Evolutionary conservation across 2,113 vertebrate genomes (phyloP), one percentile per base, ranked within the genome.

Genomic region (Onychostruthus taczanowskii): DNA sequence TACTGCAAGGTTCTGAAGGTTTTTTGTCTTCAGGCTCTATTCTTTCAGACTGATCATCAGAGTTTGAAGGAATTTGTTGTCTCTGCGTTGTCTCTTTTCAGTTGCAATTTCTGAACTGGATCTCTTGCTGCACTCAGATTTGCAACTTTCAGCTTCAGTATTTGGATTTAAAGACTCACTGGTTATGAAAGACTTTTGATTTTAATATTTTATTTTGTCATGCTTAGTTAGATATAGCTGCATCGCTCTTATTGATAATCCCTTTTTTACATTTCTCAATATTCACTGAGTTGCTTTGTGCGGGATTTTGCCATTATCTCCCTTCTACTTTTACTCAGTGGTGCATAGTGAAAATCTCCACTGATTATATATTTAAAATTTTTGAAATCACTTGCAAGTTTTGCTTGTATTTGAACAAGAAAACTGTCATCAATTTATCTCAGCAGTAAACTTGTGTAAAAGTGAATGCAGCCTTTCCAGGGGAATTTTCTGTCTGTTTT

Each of bases 31-130:
- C 15, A 1, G 88, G 96, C 92, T 96, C n/a, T 93, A 7, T 95
- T 96, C 92, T 89, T 97, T 96, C 90, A 93, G 79, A 87, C 76
- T 89, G 96, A 97, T 97, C 90, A 90, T 95, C 62, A 47, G 79
- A 68, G n/a, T 93, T 94, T 95, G 76, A 92, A 52, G 33, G 61
- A 96, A 69, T 87, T 41, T 41, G 53, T 94, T 96, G 92, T 97
- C 95, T 96, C 94, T 96, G 78, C 90, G 68, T 96, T 95, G 68
- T 90, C 85, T 95, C 79, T 90, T 95, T 96, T 96, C 92, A 62
- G 73, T 94, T 97, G 96, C 84, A 86, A 2, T 97, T 97, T 97
- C 86, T 92, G 86, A 92, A 64, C 39, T 95, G 69, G 9, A 80
- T 14, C 44, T 80, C n/a, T 87, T 96, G 43, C 84, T 84, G 89